These are phyloP conservation scores for Megaceryle maxima DNA, from an alignment of 2,113 vertebrate genomes.

Conservation along the genomic window DNA sequence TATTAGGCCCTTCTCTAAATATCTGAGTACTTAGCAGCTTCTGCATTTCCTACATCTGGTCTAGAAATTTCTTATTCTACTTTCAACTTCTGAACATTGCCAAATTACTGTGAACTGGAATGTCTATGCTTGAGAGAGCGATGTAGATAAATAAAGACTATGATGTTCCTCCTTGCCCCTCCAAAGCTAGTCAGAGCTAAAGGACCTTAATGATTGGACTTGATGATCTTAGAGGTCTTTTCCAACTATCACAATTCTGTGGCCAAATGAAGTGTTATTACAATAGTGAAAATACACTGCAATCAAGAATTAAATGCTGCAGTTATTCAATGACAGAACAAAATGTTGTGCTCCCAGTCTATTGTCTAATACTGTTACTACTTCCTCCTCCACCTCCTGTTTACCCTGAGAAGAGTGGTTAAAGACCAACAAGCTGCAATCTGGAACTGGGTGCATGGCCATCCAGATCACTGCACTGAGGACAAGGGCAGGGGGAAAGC, in stretches of 20 bases:
- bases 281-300: background rate
- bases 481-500: background rate
- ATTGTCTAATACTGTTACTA: background rate
- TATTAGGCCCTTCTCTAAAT: background rate
- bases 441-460: background rate
- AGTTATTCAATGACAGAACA: background rate
- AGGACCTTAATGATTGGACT: background rate
- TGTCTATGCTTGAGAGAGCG: background rate
- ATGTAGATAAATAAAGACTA: background rate
- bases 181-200: background rate
- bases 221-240: no score
- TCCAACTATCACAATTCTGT: no score
- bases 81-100: background rate
- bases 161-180: background rate
- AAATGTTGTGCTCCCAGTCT: background rate
- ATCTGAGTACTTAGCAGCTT: background rate
- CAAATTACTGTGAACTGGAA: background rate
- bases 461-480: background rate
- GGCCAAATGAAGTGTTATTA: background rate
- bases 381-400: background rate
- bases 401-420: fast-evolving
- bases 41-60: background rate
- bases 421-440: background rate
- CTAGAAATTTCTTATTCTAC: background rate
- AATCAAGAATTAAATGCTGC: background rate